Conservation (phyloP, 2,888 invertebrate genomes). For the Eubasilissa splendida region DNA sequence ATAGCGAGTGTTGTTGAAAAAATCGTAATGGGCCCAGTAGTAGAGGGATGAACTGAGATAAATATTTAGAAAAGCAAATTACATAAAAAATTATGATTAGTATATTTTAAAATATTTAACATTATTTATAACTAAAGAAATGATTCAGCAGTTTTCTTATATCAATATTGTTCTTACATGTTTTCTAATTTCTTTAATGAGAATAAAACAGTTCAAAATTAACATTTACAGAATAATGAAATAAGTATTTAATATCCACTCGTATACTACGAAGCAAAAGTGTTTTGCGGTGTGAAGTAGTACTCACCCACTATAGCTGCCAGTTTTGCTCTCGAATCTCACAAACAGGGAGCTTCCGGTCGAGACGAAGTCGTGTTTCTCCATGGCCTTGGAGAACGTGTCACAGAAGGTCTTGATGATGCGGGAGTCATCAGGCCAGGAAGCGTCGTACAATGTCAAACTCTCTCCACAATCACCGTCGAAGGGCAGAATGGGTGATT, state of each 20-base stretch:
- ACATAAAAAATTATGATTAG: neutral
- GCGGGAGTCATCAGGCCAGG: slow-evolving; percentile 89
- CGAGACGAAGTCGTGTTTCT: slow-evolving; percentile 93
- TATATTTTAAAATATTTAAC: too few species aligned
- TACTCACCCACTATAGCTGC: slow-evolving; percentile 88
- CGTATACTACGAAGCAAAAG: too few species aligned
- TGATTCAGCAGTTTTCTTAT: too few species aligned
- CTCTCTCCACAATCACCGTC: slow-evolving; percentile 94
- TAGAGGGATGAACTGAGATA: slow-evolving; percentile 84
- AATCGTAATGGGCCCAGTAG: slow-evolving; percentile 95
- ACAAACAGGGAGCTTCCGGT: slow-evolving; percentile 90
- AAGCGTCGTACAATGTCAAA: slow-evolving; percentile 89
- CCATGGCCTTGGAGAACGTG: slow-evolving; percentile 93
- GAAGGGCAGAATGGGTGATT: slow-evolving; percentile 88
- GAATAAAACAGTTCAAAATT: neutral
- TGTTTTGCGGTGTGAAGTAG: too few species aligned
- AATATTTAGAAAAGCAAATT: neutral
- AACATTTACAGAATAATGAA: neutral
- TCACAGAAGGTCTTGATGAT: slow-evolving; percentile 96
- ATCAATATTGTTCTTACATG: too few species aligned
- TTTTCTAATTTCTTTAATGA: neutral
- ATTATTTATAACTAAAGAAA: too few species aligned
- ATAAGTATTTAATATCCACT: too few species aligned
- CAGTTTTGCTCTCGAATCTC: slow-evolving; percentile 92
- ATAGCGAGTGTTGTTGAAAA: slow-evolving; percentile 91